A percentile compares a stretch with the other conserved stretches of the same genome.
Evolutionary conservation across 1,140 invertebrate genomes (phyloP).

Genomic region (Leptopilina clavipes): DNA sequence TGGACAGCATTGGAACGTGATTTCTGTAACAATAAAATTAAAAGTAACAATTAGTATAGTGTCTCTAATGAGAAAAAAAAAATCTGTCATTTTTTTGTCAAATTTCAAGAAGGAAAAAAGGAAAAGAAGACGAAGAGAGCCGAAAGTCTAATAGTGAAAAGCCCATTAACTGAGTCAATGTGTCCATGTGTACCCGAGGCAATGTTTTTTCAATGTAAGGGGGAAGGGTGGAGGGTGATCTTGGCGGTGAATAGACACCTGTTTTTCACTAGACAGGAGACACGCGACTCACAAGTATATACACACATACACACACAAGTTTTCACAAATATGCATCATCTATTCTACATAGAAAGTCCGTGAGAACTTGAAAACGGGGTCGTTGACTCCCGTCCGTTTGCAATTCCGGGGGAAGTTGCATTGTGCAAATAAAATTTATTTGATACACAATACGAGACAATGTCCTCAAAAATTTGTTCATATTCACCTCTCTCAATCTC

Average conservation of each 20-base stretch:
- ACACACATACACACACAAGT: conserved; percentile 41
- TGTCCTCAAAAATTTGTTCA: neutral
- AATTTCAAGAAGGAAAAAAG: neutral
- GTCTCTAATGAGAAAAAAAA: conserved; percentile 24
- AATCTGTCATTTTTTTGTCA: conserved; percentile 25
- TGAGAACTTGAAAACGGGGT: conserved; percentile 58
- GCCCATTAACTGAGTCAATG: conserved; percentile 43
- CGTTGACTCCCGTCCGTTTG: conserved; percentile 56
- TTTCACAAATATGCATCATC: conserved; percentile 41
- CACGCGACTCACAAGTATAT: conserved; percentile 52
- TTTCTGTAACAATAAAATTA: conserved; percentile 44
- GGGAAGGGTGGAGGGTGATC: conserved; percentile 52
- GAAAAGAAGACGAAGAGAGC: neutral
- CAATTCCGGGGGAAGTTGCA: conserved; percentile 14
- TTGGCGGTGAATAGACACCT: conserved; percentile 68
- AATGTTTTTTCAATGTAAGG: conserved; percentile 53
- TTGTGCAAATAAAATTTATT: conserved; percentile 12
- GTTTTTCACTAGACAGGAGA: conserved; percentile 61
- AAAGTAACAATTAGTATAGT: neutral
- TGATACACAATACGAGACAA: neutral
- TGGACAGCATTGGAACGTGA: conserved; percentile 46
- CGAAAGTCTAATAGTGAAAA: conserved; percentile 40
- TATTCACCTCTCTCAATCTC: neutral
- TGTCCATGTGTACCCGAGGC: conserved; percentile 47
- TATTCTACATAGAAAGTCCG: conserved; percentile 49